Base-by-base conservation (phyloP, 92 coral and sea anemone genomes). In the Montipora capitata region DNA sequence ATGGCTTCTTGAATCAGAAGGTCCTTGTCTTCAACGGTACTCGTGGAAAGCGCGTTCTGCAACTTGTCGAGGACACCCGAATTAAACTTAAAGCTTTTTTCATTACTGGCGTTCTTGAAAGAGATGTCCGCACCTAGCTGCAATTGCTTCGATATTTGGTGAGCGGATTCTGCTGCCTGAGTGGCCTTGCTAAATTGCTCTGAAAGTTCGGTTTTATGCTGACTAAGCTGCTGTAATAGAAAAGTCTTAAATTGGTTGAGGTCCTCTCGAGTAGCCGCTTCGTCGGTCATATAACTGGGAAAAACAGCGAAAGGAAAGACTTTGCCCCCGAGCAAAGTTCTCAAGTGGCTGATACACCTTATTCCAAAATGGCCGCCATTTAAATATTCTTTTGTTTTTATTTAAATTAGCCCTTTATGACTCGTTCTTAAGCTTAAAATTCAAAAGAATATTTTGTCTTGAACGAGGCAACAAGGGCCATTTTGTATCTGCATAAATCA, bases 221-320 rank as follows among this genome's bases (percentile, higher is more conserved):
- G 51, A 56, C 61, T 5, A 13, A 56, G 61, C 61, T 56, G 14
- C 14, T 56, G 14, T 56, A 56, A 56, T 56, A 56, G n/a, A 56
- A 56, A 56, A 9, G 13, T 56, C 67, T 62, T 62, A 62, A 62
- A 62, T 57, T 57, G 63, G 63, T 45, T 3, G 63, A 57, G 16
- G 63, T 57, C 63, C 63, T 57, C 16, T 5, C 63, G 0, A 57
- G 63, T 57, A 57, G 63, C 63, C 63, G 63, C 63, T 57, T 57
- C 63, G 16, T 57, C 63, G 63, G 63, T 57, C 63, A 57, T 57
- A 57, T 57, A 57, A 57, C 63, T 57, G 15, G 63, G 63, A 57
- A 57, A 57, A 15, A 15, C 63, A 15, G 63, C 63, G 63, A 57
- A 45, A 45, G 51, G 51, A 45, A 45, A 45, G 9, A 45, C 51